phyloP scores from a whole-genome alignment of 2,888 invertebrate species.

The Diaprepes abbreviatus region DNA sequence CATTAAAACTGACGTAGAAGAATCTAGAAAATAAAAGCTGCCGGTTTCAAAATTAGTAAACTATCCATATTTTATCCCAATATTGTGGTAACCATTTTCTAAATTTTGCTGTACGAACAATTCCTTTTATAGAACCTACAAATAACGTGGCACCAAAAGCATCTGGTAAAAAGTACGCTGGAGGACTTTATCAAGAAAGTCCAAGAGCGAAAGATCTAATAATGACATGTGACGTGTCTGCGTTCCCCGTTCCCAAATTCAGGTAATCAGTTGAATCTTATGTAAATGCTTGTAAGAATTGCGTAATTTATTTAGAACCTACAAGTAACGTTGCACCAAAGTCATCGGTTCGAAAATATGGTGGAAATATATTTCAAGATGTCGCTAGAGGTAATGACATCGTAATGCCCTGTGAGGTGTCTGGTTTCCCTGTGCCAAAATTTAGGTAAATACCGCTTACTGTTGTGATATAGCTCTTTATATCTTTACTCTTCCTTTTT shows the following conservation, averaged over 20 bases:
- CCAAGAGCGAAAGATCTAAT: conserved; percentile 65
- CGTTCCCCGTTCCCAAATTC: conserved; percentile 79
- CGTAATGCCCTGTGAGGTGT: conserved; percentile 76
- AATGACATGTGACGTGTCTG: conserved; percentile 78
- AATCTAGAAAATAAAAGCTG: no score
- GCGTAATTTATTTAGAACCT: conserved; percentile 27
- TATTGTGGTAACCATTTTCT: conserved; percentile 48
- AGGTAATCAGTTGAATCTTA: conserved; percentile 62
- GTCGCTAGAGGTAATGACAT: conserved; percentile 70
- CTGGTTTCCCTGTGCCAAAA: conserved; percentile 71
- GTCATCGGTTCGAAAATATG: conserved; percentile 72
- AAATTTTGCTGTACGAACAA: conserved; percentile 8
- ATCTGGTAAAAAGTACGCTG: conserved; percentile 68
- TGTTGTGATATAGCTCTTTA: no score
- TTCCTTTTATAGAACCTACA: conserved; percentile 73
- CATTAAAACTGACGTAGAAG: no score
- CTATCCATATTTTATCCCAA: conserved; percentile 36
- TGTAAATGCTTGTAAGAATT: background rate
- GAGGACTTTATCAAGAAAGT: conserved; percentile 70
- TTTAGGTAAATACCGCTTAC: conserved; percentile 56
- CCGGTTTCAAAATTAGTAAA: no score
- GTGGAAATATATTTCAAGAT: conserved; percentile 74
- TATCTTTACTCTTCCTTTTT: background rate
- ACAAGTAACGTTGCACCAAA: conserved; percentile 65
- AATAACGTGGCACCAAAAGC: conserved; percentile 75